Base-by-base conservation (phyloP, 2,113 vertebrate genomes). In the Nothobranchius kuhntae region DNA sequence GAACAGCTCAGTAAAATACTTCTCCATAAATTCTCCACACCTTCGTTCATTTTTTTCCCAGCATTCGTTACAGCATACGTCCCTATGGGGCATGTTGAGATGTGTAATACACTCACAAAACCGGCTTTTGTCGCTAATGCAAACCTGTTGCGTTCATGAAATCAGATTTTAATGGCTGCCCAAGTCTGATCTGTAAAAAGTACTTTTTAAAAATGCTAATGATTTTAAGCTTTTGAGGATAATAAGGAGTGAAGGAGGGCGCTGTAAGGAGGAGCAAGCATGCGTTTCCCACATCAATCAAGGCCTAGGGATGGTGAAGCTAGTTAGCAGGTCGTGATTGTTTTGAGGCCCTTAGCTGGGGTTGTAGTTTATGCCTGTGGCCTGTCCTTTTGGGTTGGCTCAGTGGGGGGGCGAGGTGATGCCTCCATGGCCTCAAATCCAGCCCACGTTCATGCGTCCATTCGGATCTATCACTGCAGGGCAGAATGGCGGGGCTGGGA, bases 211-310 rank as follows among this genome's bases (percentile, higher is more conserved):
- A 81, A 87, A 59, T 74, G 68, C 68, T 80, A 85, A 89, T 88
- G 84, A 89, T 90, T 90, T 77, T 71, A 80, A 75, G 86, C 85
- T 90, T 51, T 89, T 91, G 87, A 87, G 85, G 81, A 84, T 83
- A 85, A 91, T 91, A 88, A 83, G 86, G 83, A 75, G 73, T 79
- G 85, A 89, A 84, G 83, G 82, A 75, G 71, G 70, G 73, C 53
- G 78, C 79, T 85, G 86, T 88, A 90, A 82, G 86, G 80, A 80
- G 86, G 83, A 87, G 85, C 90, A 87, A 92, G 91, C 92, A 93
- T 95, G 93, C 89, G 93, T 95, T 98, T 98, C 95, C 95, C 96
- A 98, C 96, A 96, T 97, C 96, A 96, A 96, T 97, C 95, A 96
- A 92, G 92, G 91, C 91, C 92, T 81, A 93, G 93, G 93, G 92